phyloP scores from a whole-genome alignment of 2,888 invertebrate genomes.

The Nymphalis urticae region DNA sequence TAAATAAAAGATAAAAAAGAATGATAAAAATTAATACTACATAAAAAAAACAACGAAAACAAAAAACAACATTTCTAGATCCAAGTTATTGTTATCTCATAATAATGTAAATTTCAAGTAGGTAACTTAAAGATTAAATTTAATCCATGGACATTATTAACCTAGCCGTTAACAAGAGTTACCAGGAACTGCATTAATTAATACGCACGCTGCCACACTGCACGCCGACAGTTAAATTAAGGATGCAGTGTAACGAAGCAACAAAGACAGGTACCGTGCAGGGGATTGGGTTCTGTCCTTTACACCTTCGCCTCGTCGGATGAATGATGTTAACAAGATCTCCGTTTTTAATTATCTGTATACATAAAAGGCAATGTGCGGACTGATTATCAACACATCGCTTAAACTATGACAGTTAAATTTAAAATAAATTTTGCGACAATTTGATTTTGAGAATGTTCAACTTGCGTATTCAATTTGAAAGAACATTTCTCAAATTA shows the following conservation, averaged over 20 bases:
- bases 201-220: constrained; percentile 26
- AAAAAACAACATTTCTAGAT: too few species aligned
- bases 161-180: constrained; percentile 20
- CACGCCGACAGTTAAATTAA: constrained; percentile 44
- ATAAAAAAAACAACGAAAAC: too few species aligned
- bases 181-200: constrained; percentile 23
- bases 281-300: constrained; percentile 43
- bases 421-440: too few species aligned
- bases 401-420: too few species aligned
- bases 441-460: not conserved
- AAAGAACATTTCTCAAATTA: not conserved
- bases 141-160: not conserved
- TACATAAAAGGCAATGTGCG: too few species aligned
- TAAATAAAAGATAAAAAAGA: too few species aligned
- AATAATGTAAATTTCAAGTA: not conserved
- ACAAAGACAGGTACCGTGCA: constrained; percentile 34
- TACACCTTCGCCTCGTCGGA: constrained; percentile 37
- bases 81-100: too few species aligned
- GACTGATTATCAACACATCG: too few species aligned
- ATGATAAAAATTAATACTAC: too few species aligned
- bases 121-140: not conserved
- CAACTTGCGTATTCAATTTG: not conserved
- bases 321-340: constrained; percentile 40
- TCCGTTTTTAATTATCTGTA: not conserved
- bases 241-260: not conserved